Base-by-base conservation (phyloP, 2,797 vertebrate genomes). In the Adrianichthys oophorus region DNA sequence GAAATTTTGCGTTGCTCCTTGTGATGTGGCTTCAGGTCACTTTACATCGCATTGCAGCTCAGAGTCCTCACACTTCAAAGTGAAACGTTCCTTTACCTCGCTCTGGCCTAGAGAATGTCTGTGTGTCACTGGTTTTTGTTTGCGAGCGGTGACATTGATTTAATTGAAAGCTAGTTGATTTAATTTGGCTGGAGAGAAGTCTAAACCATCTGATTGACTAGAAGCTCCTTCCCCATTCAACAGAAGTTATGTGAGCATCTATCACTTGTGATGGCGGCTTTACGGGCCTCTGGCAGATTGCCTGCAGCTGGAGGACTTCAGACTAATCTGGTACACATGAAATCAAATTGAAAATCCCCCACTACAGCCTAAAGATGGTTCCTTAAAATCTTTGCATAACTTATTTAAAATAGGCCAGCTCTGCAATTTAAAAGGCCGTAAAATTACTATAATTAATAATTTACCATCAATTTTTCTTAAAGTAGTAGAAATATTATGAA, bases 121-220 rank as follows among this genome's bases (percentile, higher is more conserved):
- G 69, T 65, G 29, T 48, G 66, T 78, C 72, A 24, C 21, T 40
- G 68, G 73, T 65, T 65, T 48, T 41, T 52, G 73, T 80, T 78
- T 77, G 73, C 65, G 70, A 26, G 40, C 64, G 55, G 56, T 46
- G 41, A 58, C 68, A 49, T 63, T 74, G 76, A 85, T 79, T 81
- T 79, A 83, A 85, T 79, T 72, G 77, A 78, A 83, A 80, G 66
- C 19, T 74, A 84, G 83, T 65, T 78, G 72, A 83, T 85, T 89
- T 83, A 81, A 90, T 88, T 87, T 78, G 59, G 65, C 66, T 53
- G 75, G 79, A 75, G 62, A 59, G 65, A 59, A 80, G 70, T 79
- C 66, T 70, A 75, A 85, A 68, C 48, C 67, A 52, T 12, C 47
- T 48, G 76, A 89, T 88, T 85, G 79, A 88, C 80, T 42, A 64